Conservation (phyloP, 2,797 vertebrate genomes). For the Halcyon badia region DNA sequence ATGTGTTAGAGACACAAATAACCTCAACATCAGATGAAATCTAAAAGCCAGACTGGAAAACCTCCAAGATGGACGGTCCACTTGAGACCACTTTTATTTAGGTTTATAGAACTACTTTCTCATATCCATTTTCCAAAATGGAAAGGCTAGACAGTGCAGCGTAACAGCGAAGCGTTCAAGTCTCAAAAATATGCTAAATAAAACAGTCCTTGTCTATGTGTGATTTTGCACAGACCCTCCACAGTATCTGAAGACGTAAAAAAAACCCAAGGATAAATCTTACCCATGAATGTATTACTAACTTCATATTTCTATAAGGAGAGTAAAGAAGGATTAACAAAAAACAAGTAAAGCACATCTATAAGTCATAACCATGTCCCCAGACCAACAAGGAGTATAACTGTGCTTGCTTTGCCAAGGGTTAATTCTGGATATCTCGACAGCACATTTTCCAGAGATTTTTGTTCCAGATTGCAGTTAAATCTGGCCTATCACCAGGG, state of each 20-base stretch:
- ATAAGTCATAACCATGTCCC: neutral
- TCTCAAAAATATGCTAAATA: neutral
- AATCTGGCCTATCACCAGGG: constrained; percentile 51
- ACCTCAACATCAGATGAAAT: neutral
- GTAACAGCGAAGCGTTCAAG: neutral
- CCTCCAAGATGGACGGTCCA: neutral
- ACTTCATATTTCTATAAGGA: neutral
- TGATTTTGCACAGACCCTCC: neutral
- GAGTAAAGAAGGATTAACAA: neutral
- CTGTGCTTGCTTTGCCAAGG: constrained; percentile 1
- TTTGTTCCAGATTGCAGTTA: constrained; percentile 59
- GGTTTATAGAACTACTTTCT: neutral
- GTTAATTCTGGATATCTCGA: constrained; percentile 41
- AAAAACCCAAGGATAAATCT: neutral
- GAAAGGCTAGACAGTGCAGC: neutral
- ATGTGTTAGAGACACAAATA: neutral
- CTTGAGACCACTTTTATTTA: neutral
- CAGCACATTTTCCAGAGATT: constrained; percentile 27
- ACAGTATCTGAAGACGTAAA: neutral
- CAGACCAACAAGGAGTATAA: neutral
- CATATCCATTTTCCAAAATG: neutral
- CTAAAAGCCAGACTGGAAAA: constrained; percentile 1
- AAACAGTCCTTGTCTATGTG: neutral
- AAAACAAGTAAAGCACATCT: neutral
- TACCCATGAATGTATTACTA: neutral